Percentiles rank a stretch among this genome's conserved stretches.
Conservation (phyloP, 1,140 invertebrate genomes). For the Apis laboriosa region DNA sequence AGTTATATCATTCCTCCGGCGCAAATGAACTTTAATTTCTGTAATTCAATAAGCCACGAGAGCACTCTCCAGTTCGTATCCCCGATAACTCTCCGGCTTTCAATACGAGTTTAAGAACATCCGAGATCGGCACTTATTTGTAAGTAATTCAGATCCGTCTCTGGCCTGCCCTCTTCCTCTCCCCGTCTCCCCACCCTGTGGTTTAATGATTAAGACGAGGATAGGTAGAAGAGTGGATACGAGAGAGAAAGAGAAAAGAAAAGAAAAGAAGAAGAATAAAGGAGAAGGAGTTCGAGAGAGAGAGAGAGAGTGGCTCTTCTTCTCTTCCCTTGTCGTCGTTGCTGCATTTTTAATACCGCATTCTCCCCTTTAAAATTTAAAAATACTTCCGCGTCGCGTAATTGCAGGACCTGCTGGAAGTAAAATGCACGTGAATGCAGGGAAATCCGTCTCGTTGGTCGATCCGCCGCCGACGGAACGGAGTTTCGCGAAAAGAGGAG, state of each 20-base stretch:
- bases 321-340: conserved; percentile 46
- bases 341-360: conserved; percentile 61
- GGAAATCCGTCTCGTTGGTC: conserved; percentile 61
- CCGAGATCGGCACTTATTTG: conserved; percentile 44
- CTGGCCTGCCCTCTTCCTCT: too few relatives aligned
- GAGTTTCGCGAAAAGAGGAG: conserved; percentile 52
- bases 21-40: conserved; percentile 49
- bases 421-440: conserved; percentile 67
- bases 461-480: conserved; percentile 49
- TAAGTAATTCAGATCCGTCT: conserved; percentile 35
- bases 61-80: conserved; percentile 30
- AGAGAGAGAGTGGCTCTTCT: background rate
- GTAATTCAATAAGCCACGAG: conserved; percentile 35
- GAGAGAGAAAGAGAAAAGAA: background rate
- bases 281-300: background rate
- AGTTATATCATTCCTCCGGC: conserved; percentile 18
- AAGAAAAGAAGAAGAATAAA: background rate
- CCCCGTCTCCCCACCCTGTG: background rate
- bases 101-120: conserved; percentile 45
- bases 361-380: conserved; percentile 65
- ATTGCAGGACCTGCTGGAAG: conserved; percentile 59
- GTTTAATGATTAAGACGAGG: conserved; percentile 35
- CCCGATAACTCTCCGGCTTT: conserved; percentile 34
- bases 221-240: too few relatives aligned
- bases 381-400: conserved; percentile 54